Conservation (phyloP, 2,888 invertebrate genomes). For the Ferdinandea cuprea region DNA sequence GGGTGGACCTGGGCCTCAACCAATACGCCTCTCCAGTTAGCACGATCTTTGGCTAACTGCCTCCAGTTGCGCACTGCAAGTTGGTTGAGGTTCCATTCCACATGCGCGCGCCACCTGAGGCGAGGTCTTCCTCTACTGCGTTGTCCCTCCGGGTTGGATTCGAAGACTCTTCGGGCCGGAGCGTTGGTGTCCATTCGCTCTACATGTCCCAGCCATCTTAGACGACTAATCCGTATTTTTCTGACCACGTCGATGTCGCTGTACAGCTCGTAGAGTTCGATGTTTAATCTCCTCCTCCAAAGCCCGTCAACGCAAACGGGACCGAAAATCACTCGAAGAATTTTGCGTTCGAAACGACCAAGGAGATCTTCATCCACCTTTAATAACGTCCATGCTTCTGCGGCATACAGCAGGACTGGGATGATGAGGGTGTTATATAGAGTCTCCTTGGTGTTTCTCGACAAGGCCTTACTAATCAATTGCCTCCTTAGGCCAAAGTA, state of each 20-base stretch:
- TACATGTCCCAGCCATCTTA: background rate
- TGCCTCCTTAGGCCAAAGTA: too few species aligned
- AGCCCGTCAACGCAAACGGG: too few species aligned
- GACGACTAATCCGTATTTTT: background rate
- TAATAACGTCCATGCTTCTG: too few species aligned
- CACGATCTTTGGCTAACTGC: too few species aligned
- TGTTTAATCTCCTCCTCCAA: too few species aligned
- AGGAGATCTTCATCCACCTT: too few species aligned
- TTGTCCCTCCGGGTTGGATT: background rate
- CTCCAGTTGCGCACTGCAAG: background rate
- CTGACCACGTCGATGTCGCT: background rate
- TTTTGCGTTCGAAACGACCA: too few species aligned
- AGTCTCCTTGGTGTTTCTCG: constrained; percentile 12
- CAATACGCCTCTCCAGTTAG: too few species aligned
- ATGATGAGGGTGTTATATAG: too few species aligned
- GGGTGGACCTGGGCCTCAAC: background rate
- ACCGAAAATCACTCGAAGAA: too few species aligned
- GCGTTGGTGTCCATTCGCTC: background rate
- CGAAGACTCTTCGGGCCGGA: background rate
- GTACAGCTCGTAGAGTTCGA: too few species aligned
- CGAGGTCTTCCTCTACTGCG: background rate
- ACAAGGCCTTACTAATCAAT: constrained; percentile 40
- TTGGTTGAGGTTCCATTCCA: background rate
- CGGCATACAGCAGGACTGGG: too few species aligned
- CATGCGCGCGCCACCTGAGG: background rate